These are phyloP conservation scores for Prosapia bicincta DNA, from an alignment of 2,888 invertebrate species.

Conservation along the genomic window DNA sequence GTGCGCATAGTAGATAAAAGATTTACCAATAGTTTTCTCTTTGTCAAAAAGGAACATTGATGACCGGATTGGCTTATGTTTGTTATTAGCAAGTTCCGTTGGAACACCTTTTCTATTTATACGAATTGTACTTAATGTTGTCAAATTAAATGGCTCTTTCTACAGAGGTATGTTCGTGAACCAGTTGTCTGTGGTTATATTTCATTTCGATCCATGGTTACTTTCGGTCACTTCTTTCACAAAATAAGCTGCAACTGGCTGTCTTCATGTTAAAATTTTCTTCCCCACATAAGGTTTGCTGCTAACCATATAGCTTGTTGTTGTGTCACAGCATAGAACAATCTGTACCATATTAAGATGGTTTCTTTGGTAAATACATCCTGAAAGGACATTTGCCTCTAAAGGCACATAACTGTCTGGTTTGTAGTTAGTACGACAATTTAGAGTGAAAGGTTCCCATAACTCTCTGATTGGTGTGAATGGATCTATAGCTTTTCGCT, in stretches of 20 bases:
- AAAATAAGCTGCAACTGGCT: too few species aligned
- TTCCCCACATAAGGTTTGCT: background rate
- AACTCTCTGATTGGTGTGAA: slow-evolving; percentile 1
- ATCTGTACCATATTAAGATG: slow-evolving; percentile 10
- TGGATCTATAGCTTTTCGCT: background rate
- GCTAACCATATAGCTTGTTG: too few species aligned
- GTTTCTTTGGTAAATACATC: slow-evolving; percentile 7
- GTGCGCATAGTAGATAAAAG: slow-evolving; percentile 9
- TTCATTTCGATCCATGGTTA: slow-evolving; percentile 7
- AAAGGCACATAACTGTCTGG: slow-evolving; percentile 1
- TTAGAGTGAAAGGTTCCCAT: background rate
- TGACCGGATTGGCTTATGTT: background rate
- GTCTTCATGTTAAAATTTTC: too few species aligned
- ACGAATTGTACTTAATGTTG: background rate
- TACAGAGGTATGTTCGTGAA: slow-evolving; percentile 8
- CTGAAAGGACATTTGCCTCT: background rate
- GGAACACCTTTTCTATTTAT: slow-evolving; percentile 4
- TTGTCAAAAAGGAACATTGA: slow-evolving; percentile 8
- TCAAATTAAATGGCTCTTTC: slow-evolving; percentile 1
- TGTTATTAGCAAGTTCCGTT: background rate
- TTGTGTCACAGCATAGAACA: slow-evolving; percentile 1
- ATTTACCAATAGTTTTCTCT: slow-evolving; percentile 10
- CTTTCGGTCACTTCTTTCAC: background rate
- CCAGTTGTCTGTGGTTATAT: slow-evolving; percentile 12
- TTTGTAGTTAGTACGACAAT: slow-evolving; percentile 5